Conservation (phyloP, 2,797 vertebrate species). For the Propithecus deckenii region DNA sequence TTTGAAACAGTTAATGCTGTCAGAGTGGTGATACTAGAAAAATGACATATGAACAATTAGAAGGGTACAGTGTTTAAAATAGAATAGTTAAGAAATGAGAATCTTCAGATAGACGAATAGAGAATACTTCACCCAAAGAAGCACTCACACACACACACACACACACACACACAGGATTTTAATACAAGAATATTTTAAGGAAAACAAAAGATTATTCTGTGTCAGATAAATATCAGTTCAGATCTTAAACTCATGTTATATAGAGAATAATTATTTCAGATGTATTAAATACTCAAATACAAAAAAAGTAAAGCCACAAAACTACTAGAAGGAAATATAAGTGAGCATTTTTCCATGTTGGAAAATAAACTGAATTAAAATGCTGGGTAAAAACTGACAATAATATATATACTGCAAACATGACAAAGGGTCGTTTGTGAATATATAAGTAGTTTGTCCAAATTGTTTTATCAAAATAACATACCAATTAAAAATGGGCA, state of each 20-base stretch:
- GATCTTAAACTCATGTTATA: not conserved
- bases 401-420: not conserved
- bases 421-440: not conserved
- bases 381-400: not conserved
- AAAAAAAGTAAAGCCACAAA: not conserved
- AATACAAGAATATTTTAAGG: slow-evolving; percentile 1
- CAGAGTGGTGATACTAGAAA: not conserved
- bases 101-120: not conserved
- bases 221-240: not conserved
- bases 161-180: not conserved
- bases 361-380: not conserved
- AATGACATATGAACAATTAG: not conserved
- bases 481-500: not conserved
- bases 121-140: not conserved
- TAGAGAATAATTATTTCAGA: not conserved
- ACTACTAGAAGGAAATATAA: not conserved
- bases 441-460: not conserved
- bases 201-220: not conserved
- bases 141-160: not conserved
- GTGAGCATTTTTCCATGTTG: not conserved
- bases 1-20: not conserved
- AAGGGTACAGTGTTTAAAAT: not conserved
- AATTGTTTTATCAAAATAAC: not conserved
- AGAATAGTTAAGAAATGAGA: not conserved
- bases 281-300: not conserved